Percentiles rank a stretch among this genome's conserved stretches.
These are phyloP conservation scores for Poecile atricapillus DNA, from an alignment of 2,113 vertebrate genomes.

Conservation along the genomic window DNA sequence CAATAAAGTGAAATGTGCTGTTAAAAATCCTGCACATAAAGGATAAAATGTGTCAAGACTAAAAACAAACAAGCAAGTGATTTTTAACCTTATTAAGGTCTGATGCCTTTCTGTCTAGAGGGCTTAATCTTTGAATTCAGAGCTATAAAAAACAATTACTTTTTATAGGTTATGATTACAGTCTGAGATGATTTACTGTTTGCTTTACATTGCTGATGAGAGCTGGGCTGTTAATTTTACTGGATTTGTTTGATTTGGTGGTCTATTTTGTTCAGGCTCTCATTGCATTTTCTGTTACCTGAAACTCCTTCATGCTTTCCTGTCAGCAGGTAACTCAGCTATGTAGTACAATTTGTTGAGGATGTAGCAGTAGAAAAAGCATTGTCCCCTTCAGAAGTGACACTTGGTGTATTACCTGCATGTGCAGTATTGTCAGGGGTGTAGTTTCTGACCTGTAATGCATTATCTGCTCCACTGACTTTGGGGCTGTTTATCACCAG, in stretches of 20 bases:
- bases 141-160: constrained; percentile 34
- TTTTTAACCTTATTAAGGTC: constrained; percentile 48
- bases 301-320: constrained; percentile 14
- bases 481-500: constrained; percentile 52
- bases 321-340: constrained; percentile 33
- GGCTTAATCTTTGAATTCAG: constrained; percentile 31
- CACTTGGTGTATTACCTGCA: constrained; percentile 55
- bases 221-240: not conserved
- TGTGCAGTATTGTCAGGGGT: constrained; percentile 46
- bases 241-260: not conserved
- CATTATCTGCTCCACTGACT: constrained; percentile 67
- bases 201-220: not conserved
- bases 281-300: not conserved
- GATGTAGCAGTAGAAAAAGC: constrained; percentile 40
- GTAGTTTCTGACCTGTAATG: constrained; percentile 64
- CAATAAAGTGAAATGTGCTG: not conserved
- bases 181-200: constrained; percentile 13
- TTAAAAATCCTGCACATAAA: not conserved
- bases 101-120: constrained; percentile 9
- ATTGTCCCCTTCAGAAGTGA: constrained; percentile 53
- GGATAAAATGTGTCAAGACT: not conserved
- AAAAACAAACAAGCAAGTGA: not conserved
- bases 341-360: constrained; percentile 50
- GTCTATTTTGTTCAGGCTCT: not conserved
- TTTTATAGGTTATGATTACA: constrained; percentile 1